Evolutionary conservation across 2,113 vertebrate species (phyloP), one percentile per base, ranked within the genome.

Genomic region (Andinoacara biseriatus): DNA sequence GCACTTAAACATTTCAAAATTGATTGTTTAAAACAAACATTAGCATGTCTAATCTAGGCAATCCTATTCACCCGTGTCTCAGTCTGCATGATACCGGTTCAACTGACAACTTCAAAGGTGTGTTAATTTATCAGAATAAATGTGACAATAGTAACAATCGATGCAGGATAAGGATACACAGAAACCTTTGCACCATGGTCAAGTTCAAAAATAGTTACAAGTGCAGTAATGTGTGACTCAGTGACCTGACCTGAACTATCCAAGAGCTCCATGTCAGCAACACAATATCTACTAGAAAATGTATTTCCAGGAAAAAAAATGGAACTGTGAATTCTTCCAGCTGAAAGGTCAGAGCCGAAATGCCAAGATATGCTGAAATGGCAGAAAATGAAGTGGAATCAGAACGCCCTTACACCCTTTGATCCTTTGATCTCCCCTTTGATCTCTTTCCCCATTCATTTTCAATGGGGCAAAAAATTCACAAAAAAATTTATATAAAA

Each of bases 131-230:
- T 38, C 8, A 24, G 5, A 56, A 63, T 54, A 56, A 78, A 18
- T 38, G 33, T 49, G 35, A 24, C 3, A 1, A 58, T 38, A 56
- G 52, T 46, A n/a, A 33, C 13, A 5, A 80, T 35, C 8, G 14
- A 43, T 6, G 13, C 24, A 58, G 10, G 9, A 77, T 38, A 18
- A 20, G 57, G 49, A 74, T 49, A 17, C 22, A 52, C 74, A 13
- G 10, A 72, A 82, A 92, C 90, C 89, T 89, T 90, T 91, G 82
- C 20, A 78, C 85, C 29, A 7, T 57, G 38, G 60, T 76, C 40
- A 62, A 7, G 65, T 35, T 61, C 54, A 85, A 58, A 56, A 24
- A 59, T 3, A 35, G 61, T 56, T 33, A 77, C 69, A 72, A 56
- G 49, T 40, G 10, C 1, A 31, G 13, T 60, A 57, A 77, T 59